A percentile compares a stretch with the other conserved stretches of the same genome.
Evolutionary conservation across 92 coral and sea anemone genomes (phyloP).

Genomic region (Epizoanthus rinbou): DNA sequence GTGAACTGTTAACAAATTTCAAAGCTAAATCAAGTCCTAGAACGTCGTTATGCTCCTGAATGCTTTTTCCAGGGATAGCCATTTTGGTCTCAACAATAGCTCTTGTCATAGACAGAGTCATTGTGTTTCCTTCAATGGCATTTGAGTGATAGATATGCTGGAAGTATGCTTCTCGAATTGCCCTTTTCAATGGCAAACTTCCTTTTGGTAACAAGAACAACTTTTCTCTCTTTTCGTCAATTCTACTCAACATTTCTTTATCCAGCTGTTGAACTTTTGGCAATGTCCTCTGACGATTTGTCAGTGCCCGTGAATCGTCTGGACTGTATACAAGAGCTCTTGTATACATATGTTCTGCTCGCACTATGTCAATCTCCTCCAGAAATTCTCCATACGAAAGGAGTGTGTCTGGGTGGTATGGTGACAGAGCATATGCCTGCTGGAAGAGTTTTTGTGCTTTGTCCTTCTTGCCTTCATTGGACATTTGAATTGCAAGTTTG

Average conservation of each 20-base stretch:
- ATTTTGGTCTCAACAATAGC: conserved; percentile 96
- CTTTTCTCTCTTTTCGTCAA: conserved; percentile 83
- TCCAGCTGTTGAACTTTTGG: conserved; percentile 95
- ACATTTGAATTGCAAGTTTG: conserved; percentile 81
- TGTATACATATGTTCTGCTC: conserved; percentile 88
- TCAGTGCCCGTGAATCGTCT: conserved; percentile 71
- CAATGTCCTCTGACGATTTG: conserved; percentile 90
- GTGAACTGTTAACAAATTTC: conserved; percentile 84
- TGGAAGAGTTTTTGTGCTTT: conserved; percentile 91
- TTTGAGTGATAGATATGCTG: conserved; percentile 96
- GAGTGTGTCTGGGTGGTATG: conserved; percentile 89
- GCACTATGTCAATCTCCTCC: conserved; percentile 83
- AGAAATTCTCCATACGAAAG: conserved; percentile 92
- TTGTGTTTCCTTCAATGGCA: conserved; percentile 98
- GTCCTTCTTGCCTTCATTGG: conserved; percentile 79
- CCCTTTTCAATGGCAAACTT: conserved; percentile 87
- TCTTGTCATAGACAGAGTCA: conserved; percentile 97
- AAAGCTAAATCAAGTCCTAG: conserved; percentile 96
- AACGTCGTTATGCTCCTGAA: conserved; percentile 93
- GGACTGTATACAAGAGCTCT: conserved; percentile 86
- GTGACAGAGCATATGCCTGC: conserved; percentile 90
- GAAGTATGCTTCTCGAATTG: conserved; percentile 93
- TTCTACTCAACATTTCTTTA: conserved; percentile 86
- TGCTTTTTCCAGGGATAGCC: conserved; percentile 95
- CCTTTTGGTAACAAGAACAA: conserved; percentile 83